phyloP scores from a whole-genome alignment of 2,113 vertebrate genomes.

The Hyperoodon ampullatus region DNA sequence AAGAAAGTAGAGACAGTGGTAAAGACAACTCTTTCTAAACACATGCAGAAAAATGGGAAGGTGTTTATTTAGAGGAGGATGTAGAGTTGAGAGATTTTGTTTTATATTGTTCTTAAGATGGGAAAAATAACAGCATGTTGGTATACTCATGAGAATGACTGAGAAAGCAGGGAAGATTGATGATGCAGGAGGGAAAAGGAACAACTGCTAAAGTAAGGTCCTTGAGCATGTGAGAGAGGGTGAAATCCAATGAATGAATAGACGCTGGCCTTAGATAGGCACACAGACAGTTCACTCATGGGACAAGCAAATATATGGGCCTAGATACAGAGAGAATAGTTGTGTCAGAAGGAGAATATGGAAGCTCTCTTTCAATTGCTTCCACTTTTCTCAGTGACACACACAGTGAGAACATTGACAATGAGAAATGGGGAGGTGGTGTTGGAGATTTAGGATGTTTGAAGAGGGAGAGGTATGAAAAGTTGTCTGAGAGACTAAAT shows the following conservation, averaged over 20 bases:
- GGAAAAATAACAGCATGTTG: neutral
- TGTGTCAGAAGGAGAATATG: neutral
- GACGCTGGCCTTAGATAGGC: neutral
- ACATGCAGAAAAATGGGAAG: neutral
- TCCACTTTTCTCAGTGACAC: neutral
- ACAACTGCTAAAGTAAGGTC: neutral
- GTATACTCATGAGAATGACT: neutral
- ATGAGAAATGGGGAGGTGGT: neutral
- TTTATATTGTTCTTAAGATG: neutral
- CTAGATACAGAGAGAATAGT: neutral
- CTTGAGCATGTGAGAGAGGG: neutral
- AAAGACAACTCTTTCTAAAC: neutral
- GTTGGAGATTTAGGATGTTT: neutral
- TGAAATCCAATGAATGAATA: neutral
- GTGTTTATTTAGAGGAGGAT: neutral
- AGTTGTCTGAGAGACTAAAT: neutral
- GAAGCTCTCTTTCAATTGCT: neutral
- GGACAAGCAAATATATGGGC: fast-evolving
- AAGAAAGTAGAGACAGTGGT: neutral
- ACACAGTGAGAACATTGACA: neutral
- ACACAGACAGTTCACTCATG: fast-evolving
- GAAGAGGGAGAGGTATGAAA: neutral
- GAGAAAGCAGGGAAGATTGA: neutral
- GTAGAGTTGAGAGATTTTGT: neutral
- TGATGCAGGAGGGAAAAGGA: neutral